A percentile compares a stretch with the other conserved stretches of the same genome.
phyloP scores from a whole-genome alignment of 2,888 invertebrate genomes.

The Anaspis maculata region DNA sequence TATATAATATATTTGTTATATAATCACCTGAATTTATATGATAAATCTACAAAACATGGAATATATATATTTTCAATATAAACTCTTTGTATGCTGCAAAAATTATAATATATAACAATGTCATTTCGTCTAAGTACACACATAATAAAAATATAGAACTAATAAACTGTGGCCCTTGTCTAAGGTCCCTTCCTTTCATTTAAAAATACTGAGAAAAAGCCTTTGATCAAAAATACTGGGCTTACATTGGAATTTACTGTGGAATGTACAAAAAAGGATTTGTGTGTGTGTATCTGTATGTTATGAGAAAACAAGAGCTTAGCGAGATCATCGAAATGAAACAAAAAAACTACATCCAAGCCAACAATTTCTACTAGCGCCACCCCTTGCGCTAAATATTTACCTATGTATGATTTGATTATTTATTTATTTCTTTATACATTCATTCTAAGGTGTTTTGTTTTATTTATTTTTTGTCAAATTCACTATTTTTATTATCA shows the following conservation, averaged over 20 bases:
- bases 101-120: constrained; percentile 38
- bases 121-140: constrained; percentile 38
- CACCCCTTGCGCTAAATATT: too few relatives aligned
- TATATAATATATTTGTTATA: too few relatives aligned
- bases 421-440: too few relatives aligned
- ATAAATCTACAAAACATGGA: constrained; percentile 41
- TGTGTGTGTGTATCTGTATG: too few relatives aligned
- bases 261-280: too few relatives aligned
- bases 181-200: not conserved
- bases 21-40: constrained; percentile 33
- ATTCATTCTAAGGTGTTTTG: too few relatives aligned
- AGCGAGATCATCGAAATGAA: too few relatives aligned
- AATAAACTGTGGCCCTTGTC: constrained; percentile 24
- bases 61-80: constrained; percentile 40
- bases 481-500: too few relatives aligned
- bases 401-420: too few relatives aligned
- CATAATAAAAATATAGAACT: constrained; percentile 27
- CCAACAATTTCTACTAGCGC: too few relatives aligned
- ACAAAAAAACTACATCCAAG: constrained; percentile 2
- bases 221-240: not conserved
- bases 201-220: not conserved
- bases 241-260: not conserved
- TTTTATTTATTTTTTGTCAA: too few relatives aligned
- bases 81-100: constrained; percentile 41
- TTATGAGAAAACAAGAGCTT: too few relatives aligned